phyloP scores from a whole-genome alignment of 2,888 invertebrate species.

The Metacarcinus magister region DNA sequence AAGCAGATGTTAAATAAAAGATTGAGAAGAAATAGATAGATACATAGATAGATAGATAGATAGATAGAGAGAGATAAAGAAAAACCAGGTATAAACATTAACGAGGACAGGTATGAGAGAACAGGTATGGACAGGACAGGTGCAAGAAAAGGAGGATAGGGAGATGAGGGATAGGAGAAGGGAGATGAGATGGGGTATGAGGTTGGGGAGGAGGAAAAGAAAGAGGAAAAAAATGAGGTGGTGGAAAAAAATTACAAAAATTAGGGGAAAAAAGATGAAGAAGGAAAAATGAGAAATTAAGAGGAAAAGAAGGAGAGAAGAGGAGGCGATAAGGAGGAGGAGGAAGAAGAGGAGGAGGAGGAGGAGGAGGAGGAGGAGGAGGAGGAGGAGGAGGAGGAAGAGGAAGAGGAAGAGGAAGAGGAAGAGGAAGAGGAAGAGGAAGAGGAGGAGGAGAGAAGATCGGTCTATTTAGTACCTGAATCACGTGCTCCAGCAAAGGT shows the following conservation, averaged over 20 bases:
- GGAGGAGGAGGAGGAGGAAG: too few relatives aligned
- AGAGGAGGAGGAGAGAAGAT: background rate
- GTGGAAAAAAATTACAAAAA: background rate
- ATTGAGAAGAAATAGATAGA: background rate
- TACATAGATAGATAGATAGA: background rate
- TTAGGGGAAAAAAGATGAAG: background rate
- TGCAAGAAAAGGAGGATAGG: background rate
- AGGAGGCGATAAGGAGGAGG: background rate
- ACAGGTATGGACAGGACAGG: background rate
- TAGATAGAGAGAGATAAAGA: background rate
- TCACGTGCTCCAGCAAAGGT: constrained; percentile 31
- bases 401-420: constrained; percentile 1
- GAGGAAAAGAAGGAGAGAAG: background rate
- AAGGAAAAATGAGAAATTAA: too few relatives aligned
- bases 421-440: constrained; percentile 13
- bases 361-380: too few relatives aligned
- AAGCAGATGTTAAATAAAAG: background rate
- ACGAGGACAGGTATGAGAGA: background rate
- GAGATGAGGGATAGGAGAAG: background rate
- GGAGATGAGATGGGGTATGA: background rate
- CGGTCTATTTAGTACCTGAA: background rate
- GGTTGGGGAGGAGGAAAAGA: background rate
- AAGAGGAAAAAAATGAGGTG: background rate
- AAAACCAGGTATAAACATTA: too few relatives aligned
- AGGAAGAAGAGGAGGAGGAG: too few relatives aligned